Evolutionary conservation across 2,113 vertebrate species (phyloP), one percentile per base, ranked within the genome.

Genomic region (Lutjanus erythropterus): DNA sequence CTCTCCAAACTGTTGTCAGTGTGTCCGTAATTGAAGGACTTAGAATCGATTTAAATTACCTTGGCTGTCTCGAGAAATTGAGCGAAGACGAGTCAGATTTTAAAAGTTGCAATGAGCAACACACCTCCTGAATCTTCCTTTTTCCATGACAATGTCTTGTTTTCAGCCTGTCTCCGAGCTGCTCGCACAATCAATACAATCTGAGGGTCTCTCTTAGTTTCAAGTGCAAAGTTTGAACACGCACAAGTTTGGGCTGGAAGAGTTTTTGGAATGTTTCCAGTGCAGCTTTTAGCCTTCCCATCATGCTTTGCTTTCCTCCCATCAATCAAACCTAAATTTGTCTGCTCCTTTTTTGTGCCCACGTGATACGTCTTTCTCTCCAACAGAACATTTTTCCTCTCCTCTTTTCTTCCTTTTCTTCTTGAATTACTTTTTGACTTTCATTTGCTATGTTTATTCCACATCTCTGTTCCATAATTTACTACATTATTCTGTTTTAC

Each of bases 1-100:
- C 85, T 82, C 78, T 72, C 76, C 81, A 88, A 89, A 85, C 85
- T 87, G 89, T 85, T 90, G 89, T 88, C 86, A 60, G 71, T 82
- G 71, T 60, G 82, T 89, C 83, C 85, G 88, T 93, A 94, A 94
- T 90, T 91, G 93, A 93, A 92, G 89, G 92, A 90, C 91, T 93
- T 89, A 15, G 80, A 91, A 94, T 95, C 87, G 86, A 93, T 94
- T 87, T 75, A 80, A 94, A 94, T 93, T 90, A 89, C 90, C 92
- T 90, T 64, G 69, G 78, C 83, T 82, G 85, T 89, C 88, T 90
- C 27, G 44, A 86, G 79, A 91, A 91, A 90, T 68, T 87, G 87
- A 88, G 82, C 60, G 52, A 78, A 86, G 71, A 70, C 75, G 61
- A 50, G 67, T 50, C 49, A 53, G 80, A 75, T 92, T 88, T 80